phyloP scores from a whole-genome alignment of 1,140 invertebrate species.

The Anastrepha obliqua region DNA sequence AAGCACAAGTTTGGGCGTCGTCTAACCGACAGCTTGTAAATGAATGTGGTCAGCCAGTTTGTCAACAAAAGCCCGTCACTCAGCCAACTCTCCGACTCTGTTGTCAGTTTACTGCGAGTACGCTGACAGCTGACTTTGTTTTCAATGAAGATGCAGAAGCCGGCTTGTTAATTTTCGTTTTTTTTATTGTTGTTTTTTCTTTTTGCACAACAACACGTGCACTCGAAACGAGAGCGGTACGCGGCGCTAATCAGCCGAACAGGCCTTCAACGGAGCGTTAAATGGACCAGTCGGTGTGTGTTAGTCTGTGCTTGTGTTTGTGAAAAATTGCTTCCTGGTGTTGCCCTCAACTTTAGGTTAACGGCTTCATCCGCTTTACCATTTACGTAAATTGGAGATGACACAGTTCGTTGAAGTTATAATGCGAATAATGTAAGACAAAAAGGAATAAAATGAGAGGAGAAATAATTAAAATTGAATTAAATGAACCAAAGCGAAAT shows the following conservation, averaged over 20 bases:
- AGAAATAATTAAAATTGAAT: not conserved
- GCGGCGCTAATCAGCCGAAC: not conserved
- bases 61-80: not conserved
- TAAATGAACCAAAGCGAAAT: not conserved
- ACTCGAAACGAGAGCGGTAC: not conserved
- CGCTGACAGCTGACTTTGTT: constrained; percentile 13
- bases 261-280: not conserved
- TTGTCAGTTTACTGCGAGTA: not conserved
- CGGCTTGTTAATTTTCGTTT: not conserved
- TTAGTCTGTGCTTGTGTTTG: not conserved
- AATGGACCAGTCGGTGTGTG: constrained; percentile 16
- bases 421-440: constrained; percentile 3
- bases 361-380: not conserved
- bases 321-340: constrained; percentile 24
- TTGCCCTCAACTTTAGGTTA: not conserved
- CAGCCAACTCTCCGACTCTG: not conserved
- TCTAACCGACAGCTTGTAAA: not conserved
- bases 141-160: constrained; percentile 35
- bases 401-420: constrained; percentile 65
- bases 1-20: not conserved
- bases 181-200: not conserved
- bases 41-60: not conserved
- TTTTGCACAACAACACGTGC: constrained; percentile 22
- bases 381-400: constrained; percentile 58
- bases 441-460: not conserved